Base-by-base conservation (phyloP, 2,113 vertebrate species). In the Bombycilla garrulus region DNA sequence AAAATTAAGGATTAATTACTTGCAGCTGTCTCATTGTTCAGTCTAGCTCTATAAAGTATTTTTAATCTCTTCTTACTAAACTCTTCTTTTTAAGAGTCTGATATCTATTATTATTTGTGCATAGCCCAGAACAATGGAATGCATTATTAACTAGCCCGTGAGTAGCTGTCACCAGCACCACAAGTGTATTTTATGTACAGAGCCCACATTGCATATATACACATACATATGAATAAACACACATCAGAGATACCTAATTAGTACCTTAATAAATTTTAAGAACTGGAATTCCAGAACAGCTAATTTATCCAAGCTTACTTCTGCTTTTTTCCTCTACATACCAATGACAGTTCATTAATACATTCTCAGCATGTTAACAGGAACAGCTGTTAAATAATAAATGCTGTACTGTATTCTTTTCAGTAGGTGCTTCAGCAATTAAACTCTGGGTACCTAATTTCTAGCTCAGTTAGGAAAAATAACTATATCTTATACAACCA, bases 341-440 rank as follows among this genome's bases (percentile, higher is more conserved):
- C 71, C 35, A 88, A 58, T 57, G 70, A 69, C 90, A 90, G 42
- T 29, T 88, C 73, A 91, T 61, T 62, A 95, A 95, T 91, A 95
- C 35, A 93, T 62, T 88, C 96, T 86, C 96, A 97, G 96, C 74
- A 87, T 69, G 95, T 50, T 96, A 93, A 88, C 79, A 47, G 83
- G 86, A 92, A 88, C 61, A 81, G 71, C 61, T 93, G 53, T 86
- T 91, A 91, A 95, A 94, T 94, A 97, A 97, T 95, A 95, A 95
- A 97, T 74, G 81, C 65, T 29, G 81, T 81, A 58, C 71, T 86
- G 90, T 67, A 73, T 54, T 93, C 53, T 95, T 95, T 92, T 95
- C 93, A 95, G 94, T 58, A 95, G 95, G 87, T 86, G 65, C 76
- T 95, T 96, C 61, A 86, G 85, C 86, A 92, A 94, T 97, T 95